These are phyloP conservation scores for Phodopus roborovskii DNA, from an alignment of 2,113 vertebrate genomes.

Conservation along the genomic window DNA sequence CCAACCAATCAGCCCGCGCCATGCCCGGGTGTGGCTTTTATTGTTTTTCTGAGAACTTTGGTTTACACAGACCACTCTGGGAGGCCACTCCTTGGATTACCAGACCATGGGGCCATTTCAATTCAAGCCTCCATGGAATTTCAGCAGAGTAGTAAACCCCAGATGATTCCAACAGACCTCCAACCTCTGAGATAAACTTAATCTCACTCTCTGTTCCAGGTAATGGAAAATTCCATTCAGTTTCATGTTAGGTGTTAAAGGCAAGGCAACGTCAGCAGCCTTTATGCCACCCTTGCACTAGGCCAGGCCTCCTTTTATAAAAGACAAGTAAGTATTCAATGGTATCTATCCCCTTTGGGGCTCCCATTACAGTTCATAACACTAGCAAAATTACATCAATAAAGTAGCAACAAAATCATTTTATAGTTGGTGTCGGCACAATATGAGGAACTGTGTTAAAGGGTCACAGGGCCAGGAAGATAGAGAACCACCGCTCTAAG, in stretches of 20 bases:
- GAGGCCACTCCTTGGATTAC: background rate
- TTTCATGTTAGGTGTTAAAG: background rate
- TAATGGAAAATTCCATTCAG: background rate
- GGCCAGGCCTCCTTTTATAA: background rate
- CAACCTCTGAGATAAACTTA: background rate
- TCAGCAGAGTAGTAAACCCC: background rate
- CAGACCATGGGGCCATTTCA: background rate
- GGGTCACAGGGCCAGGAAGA: too few species aligned
- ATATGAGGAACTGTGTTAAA: too few species aligned
- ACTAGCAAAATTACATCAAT: too few species aligned
- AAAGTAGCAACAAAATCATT: too few species aligned
- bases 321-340: background rate
- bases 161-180: background rate
- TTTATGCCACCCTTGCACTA: background rate
- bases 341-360: background rate
- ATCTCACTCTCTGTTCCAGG: background rate
- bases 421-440: too few species aligned
- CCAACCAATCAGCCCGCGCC: background rate
- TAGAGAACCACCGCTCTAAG: background rate
- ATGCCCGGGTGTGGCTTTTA: background rate
- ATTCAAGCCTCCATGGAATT: background rate
- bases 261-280: background rate
- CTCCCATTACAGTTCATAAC: too few species aligned
- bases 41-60: background rate
- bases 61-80: background rate